Percentiles rank a stretch among this genome's conserved stretches.
Evolutionary conservation across 2,797 vertebrate species (phyloP).

Genomic region (Taenioides sp.): DNA sequence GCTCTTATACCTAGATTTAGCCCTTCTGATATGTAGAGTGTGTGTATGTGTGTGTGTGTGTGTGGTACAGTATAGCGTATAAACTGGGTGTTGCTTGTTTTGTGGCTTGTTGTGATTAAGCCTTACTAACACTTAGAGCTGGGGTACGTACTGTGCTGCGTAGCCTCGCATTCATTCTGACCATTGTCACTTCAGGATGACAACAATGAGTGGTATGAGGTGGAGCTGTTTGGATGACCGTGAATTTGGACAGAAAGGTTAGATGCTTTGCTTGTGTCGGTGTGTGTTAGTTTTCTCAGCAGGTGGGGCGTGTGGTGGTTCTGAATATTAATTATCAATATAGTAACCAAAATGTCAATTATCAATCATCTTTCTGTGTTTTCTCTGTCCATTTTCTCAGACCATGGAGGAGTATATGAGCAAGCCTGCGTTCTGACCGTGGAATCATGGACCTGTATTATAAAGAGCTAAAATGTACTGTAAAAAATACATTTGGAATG

Average conservation of each 20-base stretch:
- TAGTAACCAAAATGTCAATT: not conserved
- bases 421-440: constrained; percentile 90
- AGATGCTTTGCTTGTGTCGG: constrained; percentile 76
- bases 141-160: constrained; percentile 46
- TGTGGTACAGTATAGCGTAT: constrained; percentile 46
- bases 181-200: constrained; percentile 77
- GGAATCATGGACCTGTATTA: constrained; percentile 12
- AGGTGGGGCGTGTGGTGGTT: constrained; percentile 51
- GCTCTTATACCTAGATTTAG: constrained; percentile 34
- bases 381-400: constrained; percentile 65
- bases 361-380: constrained; percentile 16
- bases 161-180: constrained; percentile 72
- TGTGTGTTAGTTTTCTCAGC: constrained; percentile 64
- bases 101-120: constrained; percentile 50
- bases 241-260: constrained; percentile 81
- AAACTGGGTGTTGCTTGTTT: constrained; percentile 45
- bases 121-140: constrained; percentile 61
- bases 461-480: constrained; percentile 27
- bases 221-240: constrained; percentile 81
- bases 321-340: constrained; percentile 35
- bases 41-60: constrained; percentile 39
- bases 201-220: constrained; percentile 78
- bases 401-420: constrained; percentile 98
- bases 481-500: constrained; percentile 8
- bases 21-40: not conserved